Conservation (phyloP, 2,113 vertebrate genomes). For the Ptilorrhoa leucosticta region DNA sequence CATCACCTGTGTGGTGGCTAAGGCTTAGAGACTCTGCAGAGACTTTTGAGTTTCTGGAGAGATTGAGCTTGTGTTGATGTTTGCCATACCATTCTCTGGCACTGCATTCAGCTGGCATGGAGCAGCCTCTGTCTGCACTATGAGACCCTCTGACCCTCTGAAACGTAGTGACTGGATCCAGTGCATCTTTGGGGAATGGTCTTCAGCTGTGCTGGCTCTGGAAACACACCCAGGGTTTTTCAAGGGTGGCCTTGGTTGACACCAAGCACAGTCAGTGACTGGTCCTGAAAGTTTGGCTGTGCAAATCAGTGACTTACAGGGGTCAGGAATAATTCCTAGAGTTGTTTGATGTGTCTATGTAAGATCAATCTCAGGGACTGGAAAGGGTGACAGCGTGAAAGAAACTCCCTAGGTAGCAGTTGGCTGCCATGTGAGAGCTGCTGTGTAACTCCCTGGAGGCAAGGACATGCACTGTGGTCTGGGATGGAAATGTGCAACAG, state of each 20-base stretch:
- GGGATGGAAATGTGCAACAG: not conserved
- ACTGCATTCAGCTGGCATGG: not conserved
- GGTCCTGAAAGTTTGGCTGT: not conserved
- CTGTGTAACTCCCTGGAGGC: not conserved
- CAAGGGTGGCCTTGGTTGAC: rapidly evolving
- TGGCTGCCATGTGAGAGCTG: not conserved
- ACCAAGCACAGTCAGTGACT: not conserved
- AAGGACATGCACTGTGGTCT: not conserved
- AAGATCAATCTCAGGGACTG: not conserved
- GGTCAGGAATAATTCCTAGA: not conserved
- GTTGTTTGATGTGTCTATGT: not conserved
- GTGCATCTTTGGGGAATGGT: not conserved
- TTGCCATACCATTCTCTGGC: not conserved
- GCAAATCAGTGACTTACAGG: not conserved
- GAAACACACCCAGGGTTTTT: not conserved
- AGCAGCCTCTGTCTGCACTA: not conserved
- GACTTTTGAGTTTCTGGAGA: not conserved
- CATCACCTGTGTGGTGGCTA: not conserved
- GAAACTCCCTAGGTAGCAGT: not conserved
- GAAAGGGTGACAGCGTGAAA: not conserved
- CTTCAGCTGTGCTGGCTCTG: not conserved
- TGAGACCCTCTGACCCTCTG: not conserved
- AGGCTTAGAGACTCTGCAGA: not conserved
- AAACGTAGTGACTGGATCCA: not conserved
- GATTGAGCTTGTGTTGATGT: not conserved